These are phyloP conservation scores for Luffia ferchaultella DNA, from an alignment of 2,888 invertebrate genomes.

Conservation along the genomic window DNA sequence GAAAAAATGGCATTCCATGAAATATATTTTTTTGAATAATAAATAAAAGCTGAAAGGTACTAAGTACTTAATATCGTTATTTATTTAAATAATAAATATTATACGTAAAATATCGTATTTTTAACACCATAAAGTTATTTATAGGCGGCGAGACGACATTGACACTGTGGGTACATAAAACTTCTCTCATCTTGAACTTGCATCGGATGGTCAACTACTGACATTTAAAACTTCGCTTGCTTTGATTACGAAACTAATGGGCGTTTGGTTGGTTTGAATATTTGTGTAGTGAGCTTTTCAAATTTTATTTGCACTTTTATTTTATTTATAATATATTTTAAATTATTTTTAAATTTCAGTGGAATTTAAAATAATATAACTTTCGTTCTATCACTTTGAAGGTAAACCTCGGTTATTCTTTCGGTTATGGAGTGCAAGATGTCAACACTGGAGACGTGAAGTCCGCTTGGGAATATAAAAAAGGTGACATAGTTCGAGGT, in stretches of 20 bases:
- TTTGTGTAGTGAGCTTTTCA: no score
- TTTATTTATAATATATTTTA: neutral
- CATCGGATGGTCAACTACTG: constrained; percentile 26
- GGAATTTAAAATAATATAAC: neutral
- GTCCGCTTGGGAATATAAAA: constrained; percentile 69
- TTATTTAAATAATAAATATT: no score
- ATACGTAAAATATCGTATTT: no score
- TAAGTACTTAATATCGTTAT: no score
- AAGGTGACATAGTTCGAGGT: constrained; percentile 69
- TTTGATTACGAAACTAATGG: no score
- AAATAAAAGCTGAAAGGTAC: no score
- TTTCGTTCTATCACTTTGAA: constrained; percentile 17
- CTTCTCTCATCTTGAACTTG: constrained; percentile 54
- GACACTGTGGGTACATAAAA: constrained; percentile 23
- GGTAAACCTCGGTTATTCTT: constrained; percentile 66
- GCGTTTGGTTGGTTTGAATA: constrained; percentile 14
- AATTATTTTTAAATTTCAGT: neutral
- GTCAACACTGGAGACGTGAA: constrained; percentile 68
- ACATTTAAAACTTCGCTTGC: constrained; percentile 28
- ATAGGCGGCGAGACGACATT: constrained; percentile 37
- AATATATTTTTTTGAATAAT: no score
- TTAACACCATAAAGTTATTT: neutral
- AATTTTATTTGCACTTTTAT: neutral
- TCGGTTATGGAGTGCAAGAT: constrained; percentile 70
- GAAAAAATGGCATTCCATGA: no score